Evolutionary conservation across 2,888 invertebrate species (phyloP).

Genomic region (Polydrusus tereticollis): DNA sequence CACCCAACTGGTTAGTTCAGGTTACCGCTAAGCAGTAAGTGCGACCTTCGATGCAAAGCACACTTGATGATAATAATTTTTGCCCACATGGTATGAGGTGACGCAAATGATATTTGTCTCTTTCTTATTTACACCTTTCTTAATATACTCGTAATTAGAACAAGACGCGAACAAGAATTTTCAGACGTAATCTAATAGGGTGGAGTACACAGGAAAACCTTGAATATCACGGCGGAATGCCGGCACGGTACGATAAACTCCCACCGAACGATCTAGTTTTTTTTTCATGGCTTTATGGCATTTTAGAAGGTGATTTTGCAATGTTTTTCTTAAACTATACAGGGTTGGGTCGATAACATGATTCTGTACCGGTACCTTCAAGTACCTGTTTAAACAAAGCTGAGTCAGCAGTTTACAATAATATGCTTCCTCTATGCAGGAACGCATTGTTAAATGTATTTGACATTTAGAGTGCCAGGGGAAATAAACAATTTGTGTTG

Average conservation of each 20-base stretch:
- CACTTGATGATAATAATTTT: no score
- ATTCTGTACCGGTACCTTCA: slow-evolving; percentile 5
- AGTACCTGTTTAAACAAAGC: not conserved
- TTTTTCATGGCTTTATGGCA: slow-evolving; percentile 42
- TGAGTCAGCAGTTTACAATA: not conserved
- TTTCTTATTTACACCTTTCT: not conserved
- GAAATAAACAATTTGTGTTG: not conserved
- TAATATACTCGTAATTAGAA: not conserved
- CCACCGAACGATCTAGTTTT: slow-evolving; percentile 54
- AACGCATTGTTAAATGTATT: not conserved
- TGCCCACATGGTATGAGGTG: no score
- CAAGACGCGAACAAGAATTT: slow-evolving; percentile 19
- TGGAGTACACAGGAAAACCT: slow-evolving; percentile 62
- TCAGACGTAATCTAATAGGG: slow-evolving; percentile 51
- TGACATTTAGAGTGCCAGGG: slow-evolving; percentile 1
- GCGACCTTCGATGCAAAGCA: no score
- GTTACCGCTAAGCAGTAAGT: no score
- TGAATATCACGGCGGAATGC: slow-evolving; percentile 54
- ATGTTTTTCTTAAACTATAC: slow-evolving; percentile 30
- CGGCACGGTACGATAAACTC: slow-evolving; percentile 53
- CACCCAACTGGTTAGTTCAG: no score
- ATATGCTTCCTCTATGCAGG: not conserved
- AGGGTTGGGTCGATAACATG: slow-evolving; percentile 18
- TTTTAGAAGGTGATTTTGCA: slow-evolving; percentile 35
- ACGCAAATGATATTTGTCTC: not conserved